phyloP scores from a whole-genome alignment of 1,140 invertebrate genomes.

The Saccostrea cuccullata region DNA sequence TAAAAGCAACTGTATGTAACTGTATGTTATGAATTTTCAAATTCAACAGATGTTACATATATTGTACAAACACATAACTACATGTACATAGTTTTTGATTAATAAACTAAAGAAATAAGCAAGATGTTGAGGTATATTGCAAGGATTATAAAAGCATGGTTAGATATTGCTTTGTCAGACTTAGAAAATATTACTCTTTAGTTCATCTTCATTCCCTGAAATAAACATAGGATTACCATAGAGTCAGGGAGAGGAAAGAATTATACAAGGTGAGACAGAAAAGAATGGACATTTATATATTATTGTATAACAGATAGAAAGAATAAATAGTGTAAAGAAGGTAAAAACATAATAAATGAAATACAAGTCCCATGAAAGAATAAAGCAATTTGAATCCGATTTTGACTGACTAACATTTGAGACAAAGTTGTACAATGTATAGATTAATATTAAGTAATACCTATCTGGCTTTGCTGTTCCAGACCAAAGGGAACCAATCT shows the following conservation, averaged over 20 bases:
- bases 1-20: background rate
- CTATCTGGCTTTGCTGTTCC: constrained; percentile 58
- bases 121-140: background rate
- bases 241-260: background rate
- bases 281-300: background rate
- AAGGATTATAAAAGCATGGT: background rate
- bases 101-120: background rate
- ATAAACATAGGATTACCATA: background rate
- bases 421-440: background rate
- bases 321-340: background rate
- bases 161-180: background rate
- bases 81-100: background rate
- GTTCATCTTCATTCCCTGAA: constrained; percentile 2
- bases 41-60: background rate
- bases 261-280: background rate
- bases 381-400: background rate
- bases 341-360: background rate
- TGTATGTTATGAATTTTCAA: background rate
- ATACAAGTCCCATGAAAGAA: background rate
- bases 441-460: background rate
- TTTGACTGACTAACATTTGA: background rate
- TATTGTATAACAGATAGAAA: background rate
- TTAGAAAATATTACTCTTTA: constrained; percentile 16
- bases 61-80: background rate
- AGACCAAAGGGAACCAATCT: constrained; percentile 63